Evolutionary conservation across 2,113 vertebrate species (phyloP).

Genomic region (Sinocyclocheilus rhinocerous): DNA sequence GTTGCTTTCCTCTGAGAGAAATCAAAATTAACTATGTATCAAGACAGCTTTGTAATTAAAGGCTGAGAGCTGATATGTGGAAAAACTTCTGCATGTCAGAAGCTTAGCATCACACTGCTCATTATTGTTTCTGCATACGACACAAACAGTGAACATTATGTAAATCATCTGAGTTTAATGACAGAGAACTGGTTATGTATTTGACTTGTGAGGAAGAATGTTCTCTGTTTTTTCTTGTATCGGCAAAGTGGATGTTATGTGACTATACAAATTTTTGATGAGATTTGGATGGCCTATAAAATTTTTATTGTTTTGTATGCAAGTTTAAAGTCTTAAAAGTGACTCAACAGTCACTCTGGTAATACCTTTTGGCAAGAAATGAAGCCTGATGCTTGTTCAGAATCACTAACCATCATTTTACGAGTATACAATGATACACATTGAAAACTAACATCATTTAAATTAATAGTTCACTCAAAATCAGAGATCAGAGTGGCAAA

Average conservation of each 20-base stretch:
- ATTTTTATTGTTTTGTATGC: not conserved
- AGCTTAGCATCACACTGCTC: not conserved
- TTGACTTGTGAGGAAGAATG: not conserved
- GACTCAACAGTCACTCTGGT: not conserved
- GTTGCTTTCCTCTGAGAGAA: not conserved
- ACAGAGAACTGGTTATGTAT: not conserved
- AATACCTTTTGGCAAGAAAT: not conserved
- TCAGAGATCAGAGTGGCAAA: no score
- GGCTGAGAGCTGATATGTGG: not conserved
- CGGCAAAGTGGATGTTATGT: not conserved
- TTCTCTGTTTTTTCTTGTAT: not conserved
- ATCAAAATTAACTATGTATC: not conserved
- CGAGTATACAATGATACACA: not conserved
- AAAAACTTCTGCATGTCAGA: not conserved
- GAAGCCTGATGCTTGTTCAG: not conserved
- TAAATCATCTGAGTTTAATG: constrained; percentile 10
- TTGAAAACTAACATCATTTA: not conserved
- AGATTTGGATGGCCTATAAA: constrained; percentile 1
- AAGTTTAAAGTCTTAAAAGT: constrained; percentile 4
- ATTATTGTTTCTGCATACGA: not conserved
- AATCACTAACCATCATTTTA: not conserved
- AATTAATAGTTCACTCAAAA: not conserved
- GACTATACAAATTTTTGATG: constrained; percentile 8
- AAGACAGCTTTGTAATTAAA: not conserved
- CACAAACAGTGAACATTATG: constrained; percentile 5